Evolutionary conservation across 2,888 invertebrate species (phyloP), one percentile per base, ranked within the genome.

Genomic region (Hirtodrosophila histrioides): DNA sequence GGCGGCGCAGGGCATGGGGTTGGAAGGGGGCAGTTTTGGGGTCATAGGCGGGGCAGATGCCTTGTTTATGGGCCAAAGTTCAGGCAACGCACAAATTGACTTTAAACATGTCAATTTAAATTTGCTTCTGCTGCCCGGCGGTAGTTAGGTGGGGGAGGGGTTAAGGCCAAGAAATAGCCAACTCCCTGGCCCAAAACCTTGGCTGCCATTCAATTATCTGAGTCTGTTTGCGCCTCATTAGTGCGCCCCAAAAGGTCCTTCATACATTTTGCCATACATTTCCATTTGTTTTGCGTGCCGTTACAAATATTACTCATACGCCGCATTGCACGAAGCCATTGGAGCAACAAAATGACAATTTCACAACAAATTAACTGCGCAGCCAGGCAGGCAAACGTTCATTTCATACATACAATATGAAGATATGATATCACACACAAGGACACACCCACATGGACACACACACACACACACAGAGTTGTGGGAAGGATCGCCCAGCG

Each of bases 361-460:
- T 87, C 75, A 86, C 88, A 84, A 84, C 83, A 82, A 84, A 84
- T 84, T 87, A 86, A 87, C 80, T 73, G 67, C 76, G 73, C 83
- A 83, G 69, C 78, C 78, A 82, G 71, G 71, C 83, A 75, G 53
- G 56, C 75, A 63, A 57, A 75, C 85, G 75, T 61, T 61, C 51
- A 64, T 68, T 62, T 63, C 60, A 69, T 37, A 41, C 65, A 66
- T 51, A 62, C 43, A 44, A 66, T 50, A 75, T 56, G 60, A 65
- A 62, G 69, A 82, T 84, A 78, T 84, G 76, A 78, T 78, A 73
- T 75, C 76, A 75, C 76, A 73, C 49, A 72, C 65, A 68, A 33
- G 49, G 40, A 53, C 44, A 44, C 53, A 43, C 35, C 40, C 36
- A 54, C 7, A 43, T 2, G 40, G n/a, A 33, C 49, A 41, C 50